Evolutionary conservation across 2,797 vertebrate species (phyloP).

Genomic region (Leptatherina wallacei): DNA sequence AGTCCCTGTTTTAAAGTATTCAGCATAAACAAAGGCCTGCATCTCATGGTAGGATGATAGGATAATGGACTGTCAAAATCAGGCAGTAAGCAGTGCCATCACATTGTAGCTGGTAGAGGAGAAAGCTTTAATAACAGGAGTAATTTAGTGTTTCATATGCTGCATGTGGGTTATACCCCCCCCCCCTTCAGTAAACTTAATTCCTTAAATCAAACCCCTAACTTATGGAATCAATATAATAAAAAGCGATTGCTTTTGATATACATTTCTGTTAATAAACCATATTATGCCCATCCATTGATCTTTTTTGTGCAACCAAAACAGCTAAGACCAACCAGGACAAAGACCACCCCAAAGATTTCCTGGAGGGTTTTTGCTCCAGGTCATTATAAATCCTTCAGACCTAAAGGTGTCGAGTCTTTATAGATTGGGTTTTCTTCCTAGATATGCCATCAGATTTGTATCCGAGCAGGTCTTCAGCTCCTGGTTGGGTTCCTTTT

Average conservation of each 20-base stretch:
- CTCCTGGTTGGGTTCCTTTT: neutral
- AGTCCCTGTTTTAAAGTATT: neutral
- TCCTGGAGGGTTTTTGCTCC: neutral
- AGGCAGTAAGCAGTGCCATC: too few relatives aligned
- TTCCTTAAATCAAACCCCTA: neutral
- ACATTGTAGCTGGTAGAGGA: too few relatives aligned
- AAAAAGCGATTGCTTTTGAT: neutral
- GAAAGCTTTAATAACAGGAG: too few relatives aligned
- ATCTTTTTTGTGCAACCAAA: neutral
- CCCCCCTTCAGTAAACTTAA: neutral
- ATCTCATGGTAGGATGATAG: too few relatives aligned
- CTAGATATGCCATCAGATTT: neutral
- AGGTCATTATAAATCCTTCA: neutral
- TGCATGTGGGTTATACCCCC: too few relatives aligned
- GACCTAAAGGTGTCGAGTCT: neutral
- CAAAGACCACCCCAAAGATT: neutral
- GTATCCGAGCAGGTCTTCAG: neutral
- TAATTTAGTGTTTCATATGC: too few relatives aligned
- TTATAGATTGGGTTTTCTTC: neutral
- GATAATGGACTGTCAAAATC: neutral
- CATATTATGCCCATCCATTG: neutral
- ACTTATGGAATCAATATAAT: neutral
- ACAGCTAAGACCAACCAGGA: neutral
- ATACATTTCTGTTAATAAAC: neutral
- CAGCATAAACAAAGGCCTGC: neutral